Evolutionary conservation across 2,797 vertebrate genomes (phyloP), one percentile per base, ranked within the genome.

Genomic region (Phoebastria nigripes): DNA sequence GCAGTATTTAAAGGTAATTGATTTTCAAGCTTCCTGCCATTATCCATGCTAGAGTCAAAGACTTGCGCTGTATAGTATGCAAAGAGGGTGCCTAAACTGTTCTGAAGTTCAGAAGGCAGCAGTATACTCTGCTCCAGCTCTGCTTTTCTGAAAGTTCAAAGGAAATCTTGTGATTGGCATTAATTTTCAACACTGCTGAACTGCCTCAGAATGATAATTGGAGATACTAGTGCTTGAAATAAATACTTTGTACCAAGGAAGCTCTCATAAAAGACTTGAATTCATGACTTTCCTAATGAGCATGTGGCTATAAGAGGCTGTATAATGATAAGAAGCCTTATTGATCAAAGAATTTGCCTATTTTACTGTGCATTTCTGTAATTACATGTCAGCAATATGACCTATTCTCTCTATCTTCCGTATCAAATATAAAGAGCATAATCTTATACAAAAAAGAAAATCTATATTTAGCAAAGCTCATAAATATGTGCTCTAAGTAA

Each of bases 1-100:
- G 70, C 77, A 81, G 39, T 52, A 56, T 85, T 94, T 96, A 84
- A 92, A 91, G 24, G 55, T 59, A 86, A 93, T 63, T 91, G 69
- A 92, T 97, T 97, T 97, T 93, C 69, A 95, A 97, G 63, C 47
- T 87, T 88, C 14, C 66, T 90, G 79, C 35, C 46, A 87, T 91
- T 81, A 89, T 42, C 25, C 74, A 17, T 58, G 66, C 58, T 28
- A 25, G 11, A 94, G 94, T 87, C 26, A 93, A 90, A 96, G 79
- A 24, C 15, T 61, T 73, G 42, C 7, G 15, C 19, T 89, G 21
- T 26, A 19, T 2, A 22, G 26, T 59, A 74, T 71, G 79, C 80
- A 95, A 92, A 93, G 83, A 87, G 7, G 20, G 18, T 83, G 28
- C 33, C 46, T 56, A 73, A 87, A 61, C 46, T 41, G 74, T 47